Evolutionary conservation across 2,888 invertebrate species (phyloP).

Genomic region (Thymelicus sylvestris): DNA sequence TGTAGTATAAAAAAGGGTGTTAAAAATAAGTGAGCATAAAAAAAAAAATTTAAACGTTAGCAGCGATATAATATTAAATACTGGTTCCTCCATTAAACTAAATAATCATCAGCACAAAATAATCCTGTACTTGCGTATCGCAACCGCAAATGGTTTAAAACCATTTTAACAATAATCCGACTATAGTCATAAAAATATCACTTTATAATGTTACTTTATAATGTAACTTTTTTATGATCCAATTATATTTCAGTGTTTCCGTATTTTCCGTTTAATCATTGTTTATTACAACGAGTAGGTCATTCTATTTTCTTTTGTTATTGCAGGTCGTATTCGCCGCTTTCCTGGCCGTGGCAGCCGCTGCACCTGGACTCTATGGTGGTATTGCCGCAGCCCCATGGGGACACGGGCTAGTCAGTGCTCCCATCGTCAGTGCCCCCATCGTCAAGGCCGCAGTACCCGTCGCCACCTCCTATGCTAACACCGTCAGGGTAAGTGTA

Average conservation of each 20-base stretch:
- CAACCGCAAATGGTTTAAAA: not conserved
- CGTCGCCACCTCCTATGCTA: conserved; percentile 87
- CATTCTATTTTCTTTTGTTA: not conserved
- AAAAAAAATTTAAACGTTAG: too few relatives aligned
- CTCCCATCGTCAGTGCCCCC: conserved; percentile 67
- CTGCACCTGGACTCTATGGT: conserved; percentile 74
- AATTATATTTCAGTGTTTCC: not conserved
- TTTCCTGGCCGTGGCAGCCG: conserved; percentile 71
- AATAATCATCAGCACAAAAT: not conserved
- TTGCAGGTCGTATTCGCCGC: conserved; percentile 81
- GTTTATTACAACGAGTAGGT: not conserved
- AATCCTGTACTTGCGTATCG: not conserved
- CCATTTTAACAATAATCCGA: not conserved
- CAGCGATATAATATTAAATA: too few relatives aligned
- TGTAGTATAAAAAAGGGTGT: too few relatives aligned
- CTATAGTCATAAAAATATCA: not conserved
- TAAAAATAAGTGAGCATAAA: too few relatives aligned
- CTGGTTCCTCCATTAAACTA: too few relatives aligned
- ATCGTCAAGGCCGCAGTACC: conserved; percentile 82
- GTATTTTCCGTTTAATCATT: too few relatives aligned
- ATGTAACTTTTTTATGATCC: not conserved
- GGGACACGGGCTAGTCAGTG: conserved; percentile 54
- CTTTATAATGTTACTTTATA: not conserved
- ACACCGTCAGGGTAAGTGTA: conserved; percentile 84
- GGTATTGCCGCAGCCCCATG: conserved; percentile 58